A percentile compares a stretch with the other conserved stretches of the same genome.
These are phyloP conservation scores for Plagodis pulveraria DNA, from an alignment of 2,888 invertebrate genomes.

Conservation along the genomic window DNA sequence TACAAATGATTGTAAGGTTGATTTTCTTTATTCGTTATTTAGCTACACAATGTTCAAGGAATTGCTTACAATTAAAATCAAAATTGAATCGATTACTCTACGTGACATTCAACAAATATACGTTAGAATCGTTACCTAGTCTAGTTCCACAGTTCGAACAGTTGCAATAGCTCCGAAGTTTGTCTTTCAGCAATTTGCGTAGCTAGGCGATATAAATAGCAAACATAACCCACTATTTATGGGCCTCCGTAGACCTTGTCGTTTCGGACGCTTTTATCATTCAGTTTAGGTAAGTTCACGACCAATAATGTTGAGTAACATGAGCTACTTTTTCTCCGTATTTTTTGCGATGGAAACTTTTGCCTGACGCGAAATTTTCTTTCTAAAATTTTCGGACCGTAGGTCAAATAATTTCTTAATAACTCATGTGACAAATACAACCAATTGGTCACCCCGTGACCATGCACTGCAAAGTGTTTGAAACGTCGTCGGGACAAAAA, in stretches of 20 bases:
- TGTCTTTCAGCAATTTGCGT: slow-evolving; percentile 36
- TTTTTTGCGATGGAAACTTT: not conserved
- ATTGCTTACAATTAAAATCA: slow-evolving; percentile 19
- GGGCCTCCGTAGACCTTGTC: slow-evolving; percentile 17
- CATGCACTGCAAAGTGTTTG: too few species aligned
- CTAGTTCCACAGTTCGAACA: slow-evolving; percentile 18
- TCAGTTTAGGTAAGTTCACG: slow-evolving; percentile 31
- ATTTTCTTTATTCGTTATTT: too few species aligned
- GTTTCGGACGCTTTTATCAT: slow-evolving; percentile 33
- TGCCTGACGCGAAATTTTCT: not conserved
- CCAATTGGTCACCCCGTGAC: too few species aligned
- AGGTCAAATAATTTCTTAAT: too few species aligned
- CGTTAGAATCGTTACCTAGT: slow-evolving; percentile 25
- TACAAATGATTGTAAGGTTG: too few species aligned
- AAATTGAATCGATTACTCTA: slow-evolving; percentile 21
- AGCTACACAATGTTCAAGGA: too few species aligned
- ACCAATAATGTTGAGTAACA: slow-evolving; percentile 16
- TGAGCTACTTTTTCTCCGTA: not conserved
- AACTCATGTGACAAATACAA: too few species aligned
- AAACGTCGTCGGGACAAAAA: too few species aligned
- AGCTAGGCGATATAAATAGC: slow-evolving; percentile 36
- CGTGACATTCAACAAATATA: slow-evolving; percentile 16
- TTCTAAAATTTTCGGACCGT: too few species aligned
- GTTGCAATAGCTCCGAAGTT: slow-evolving; percentile 30
- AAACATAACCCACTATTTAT: slow-evolving; percentile 35